These are phyloP conservation scores for Pygathrix nemaeus DNA, from an alignment of 2,113 vertebrate species.

Conservation along the genomic window DNA sequence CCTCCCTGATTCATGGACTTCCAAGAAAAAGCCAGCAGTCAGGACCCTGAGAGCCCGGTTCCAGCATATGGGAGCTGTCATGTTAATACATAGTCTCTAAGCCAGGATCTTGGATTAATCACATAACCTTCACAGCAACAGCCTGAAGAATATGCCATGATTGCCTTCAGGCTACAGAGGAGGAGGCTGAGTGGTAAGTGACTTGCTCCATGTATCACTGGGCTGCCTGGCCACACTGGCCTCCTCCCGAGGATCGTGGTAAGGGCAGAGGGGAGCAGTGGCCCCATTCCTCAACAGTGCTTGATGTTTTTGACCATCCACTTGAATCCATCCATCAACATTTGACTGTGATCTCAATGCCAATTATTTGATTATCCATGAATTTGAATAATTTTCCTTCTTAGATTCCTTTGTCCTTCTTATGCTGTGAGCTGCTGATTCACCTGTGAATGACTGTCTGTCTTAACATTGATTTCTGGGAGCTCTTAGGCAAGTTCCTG, in stretches of 20 bases:
- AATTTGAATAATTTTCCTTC: neutral
- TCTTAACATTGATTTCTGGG: accelerated
- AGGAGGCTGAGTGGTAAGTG: neutral
- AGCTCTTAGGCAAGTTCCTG: neutral
- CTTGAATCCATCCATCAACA: accelerated
- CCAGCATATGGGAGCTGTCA: accelerated
- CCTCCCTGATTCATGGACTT: too few relatives aligned
- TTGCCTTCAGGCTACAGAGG: too few relatives aligned
- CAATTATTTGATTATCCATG: neutral
- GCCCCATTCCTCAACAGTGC: accelerated
- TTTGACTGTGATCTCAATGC: accelerated
- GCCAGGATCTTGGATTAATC: neutral
- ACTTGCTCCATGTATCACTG: accelerated
- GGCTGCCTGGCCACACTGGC: accelerated
- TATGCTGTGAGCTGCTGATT: too few relatives aligned
- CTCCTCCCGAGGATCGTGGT: accelerated
- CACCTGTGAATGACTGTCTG: accelerated
- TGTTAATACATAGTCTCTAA: accelerated
- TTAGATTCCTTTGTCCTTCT: neutral
- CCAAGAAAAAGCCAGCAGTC: accelerated
- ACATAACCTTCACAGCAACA: neutral
- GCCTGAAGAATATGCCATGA: accelerated
- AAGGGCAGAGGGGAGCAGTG: neutral
- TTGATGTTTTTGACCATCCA: accelerated
- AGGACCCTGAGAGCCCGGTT: accelerated